Evolutionary conservation across 2,888 invertebrate species (phyloP).

Genomic region (Drosophila koepferae): DNA sequence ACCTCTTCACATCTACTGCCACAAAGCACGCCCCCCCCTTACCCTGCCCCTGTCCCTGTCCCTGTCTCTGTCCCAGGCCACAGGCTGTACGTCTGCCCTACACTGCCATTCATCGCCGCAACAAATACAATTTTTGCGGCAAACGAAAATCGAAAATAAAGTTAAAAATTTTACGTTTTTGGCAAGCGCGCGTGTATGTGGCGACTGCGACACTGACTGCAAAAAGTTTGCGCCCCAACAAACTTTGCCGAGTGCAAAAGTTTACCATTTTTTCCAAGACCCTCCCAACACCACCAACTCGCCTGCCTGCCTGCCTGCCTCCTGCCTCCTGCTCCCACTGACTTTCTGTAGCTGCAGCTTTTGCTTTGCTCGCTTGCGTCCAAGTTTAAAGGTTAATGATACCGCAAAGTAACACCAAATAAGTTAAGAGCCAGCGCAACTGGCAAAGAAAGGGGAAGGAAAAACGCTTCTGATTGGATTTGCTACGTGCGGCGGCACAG

Average conservation of each 20-base stretch:
- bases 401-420: constrained; percentile 76
- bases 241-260: constrained; percentile 72
- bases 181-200: constrained; percentile 38
- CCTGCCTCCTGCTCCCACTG: neutral
- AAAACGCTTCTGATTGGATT: constrained; percentile 73
- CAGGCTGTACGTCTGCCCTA: neutral
- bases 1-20: neutral
- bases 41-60: neutral
- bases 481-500: constrained; percentile 49
- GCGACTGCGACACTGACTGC: constrained; percentile 56
- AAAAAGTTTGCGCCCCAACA: constrained; percentile 59
- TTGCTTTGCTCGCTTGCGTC: constrained; percentile 24
- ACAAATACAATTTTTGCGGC: constrained; percentile 78
- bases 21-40: neutral
- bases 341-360: constrained; percentile 11
- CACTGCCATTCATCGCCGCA: constrained; percentile 50
- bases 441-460: constrained; percentile 33
- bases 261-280: constrained; percentile 60
- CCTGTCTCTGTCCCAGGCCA: neutral
- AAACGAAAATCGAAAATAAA: constrained; percentile 79
- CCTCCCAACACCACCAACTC: rapidly evolving
- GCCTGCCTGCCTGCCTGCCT: no score
- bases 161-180: constrained; percentile 75
- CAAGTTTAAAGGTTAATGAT: constrained; percentile 80
- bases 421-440: constrained; percentile 62